Conservation (phyloP, 2,797 vertebrate species). For the Hybognathus amarus region DNA sequence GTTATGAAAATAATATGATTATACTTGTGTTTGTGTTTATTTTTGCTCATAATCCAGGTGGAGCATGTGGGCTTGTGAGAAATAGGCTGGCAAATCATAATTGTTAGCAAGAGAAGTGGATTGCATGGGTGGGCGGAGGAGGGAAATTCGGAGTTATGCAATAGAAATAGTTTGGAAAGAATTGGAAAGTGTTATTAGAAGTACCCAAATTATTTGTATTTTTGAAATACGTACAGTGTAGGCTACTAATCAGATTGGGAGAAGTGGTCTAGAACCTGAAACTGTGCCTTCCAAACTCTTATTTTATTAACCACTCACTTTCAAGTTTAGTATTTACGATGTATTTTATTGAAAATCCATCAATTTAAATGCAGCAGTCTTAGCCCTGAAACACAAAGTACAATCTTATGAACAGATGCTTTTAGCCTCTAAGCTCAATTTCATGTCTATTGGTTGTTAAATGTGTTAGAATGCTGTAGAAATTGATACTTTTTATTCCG, state of each 20-base stretch:
- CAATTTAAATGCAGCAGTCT: neutral
- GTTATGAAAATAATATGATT: conserved; percentile 32
- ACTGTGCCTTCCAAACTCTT: neutral
- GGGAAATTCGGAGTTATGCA: neutral
- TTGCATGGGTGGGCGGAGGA: neutral
- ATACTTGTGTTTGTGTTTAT: conserved; percentile 35
- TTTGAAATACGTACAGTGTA: neutral
- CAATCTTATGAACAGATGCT: neutral
- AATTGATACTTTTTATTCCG: neutral
- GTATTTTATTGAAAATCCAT: neutral
- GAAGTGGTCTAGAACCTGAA: neutral
- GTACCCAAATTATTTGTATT: neutral
- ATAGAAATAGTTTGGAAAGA: neutral
- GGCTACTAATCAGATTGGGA: neutral
- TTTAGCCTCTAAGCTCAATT: neutral
- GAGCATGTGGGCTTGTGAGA: conserved; percentile 42
- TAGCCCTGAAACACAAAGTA: neutral
- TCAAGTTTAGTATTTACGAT: neutral
- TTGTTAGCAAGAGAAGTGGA: conserved; percentile 20
- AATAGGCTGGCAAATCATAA: conserved; percentile 28
- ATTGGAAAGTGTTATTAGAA: neutral
- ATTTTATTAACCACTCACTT: neutral
- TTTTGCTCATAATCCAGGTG: conserved; percentile 23
- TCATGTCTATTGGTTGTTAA: neutral
- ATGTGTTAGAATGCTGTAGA: neutral